Base-by-base conservation (phyloP, 1,140 invertebrate species). In the Kradibia gibbosae region DNA sequence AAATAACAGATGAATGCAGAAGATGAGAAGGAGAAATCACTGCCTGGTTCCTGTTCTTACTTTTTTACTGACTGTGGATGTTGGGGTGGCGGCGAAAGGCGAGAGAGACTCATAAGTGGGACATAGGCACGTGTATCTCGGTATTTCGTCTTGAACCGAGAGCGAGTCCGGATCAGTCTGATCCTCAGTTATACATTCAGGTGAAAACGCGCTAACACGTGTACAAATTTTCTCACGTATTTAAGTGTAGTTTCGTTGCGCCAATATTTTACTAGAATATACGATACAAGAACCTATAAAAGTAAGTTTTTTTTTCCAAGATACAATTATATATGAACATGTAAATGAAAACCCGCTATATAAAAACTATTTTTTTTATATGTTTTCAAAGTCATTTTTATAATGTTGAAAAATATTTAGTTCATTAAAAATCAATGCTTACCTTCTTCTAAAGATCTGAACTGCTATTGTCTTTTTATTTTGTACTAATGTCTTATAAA, bases 121-220 rank as follows among this genome's bases (percentile, higher is more conserved):
- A 88, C 90, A 89, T 87, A 88, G 87, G 84, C 86, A 89, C 87
- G 85, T 89, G 85, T 85, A 88, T 89, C 88, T 88, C 83, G 80
- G 86, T 89, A 91, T 89, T 90, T 89, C 84, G 83, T 89, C 84
- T 86, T 88, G 85, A 88, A 86, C 89, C 86, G 83, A 85, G 87
- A 85, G 83, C 82, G 86, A 81, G 87, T 82, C 77, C 84, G 85
- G 88, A 89, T 84, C 85, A 82, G n/a, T 82, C 65, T 42, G 17
- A 50, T 45, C 53, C 39, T 62, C 60, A 48, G 71, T 72, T 75
- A 50, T 57, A 62, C 45, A 42, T 20, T 75, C 17, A 70, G 60
- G 42, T 78, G 42, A 31, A 67, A 70, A 25, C 76, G 45, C 25
- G 42, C 20, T 48, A 78, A 60, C 36, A 78, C 62, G 62, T 67